These are phyloP conservation scores for Neofelis nebulosa DNA, from an alignment of 2,113 vertebrate genomes.

Conservation along the genomic window DNA sequence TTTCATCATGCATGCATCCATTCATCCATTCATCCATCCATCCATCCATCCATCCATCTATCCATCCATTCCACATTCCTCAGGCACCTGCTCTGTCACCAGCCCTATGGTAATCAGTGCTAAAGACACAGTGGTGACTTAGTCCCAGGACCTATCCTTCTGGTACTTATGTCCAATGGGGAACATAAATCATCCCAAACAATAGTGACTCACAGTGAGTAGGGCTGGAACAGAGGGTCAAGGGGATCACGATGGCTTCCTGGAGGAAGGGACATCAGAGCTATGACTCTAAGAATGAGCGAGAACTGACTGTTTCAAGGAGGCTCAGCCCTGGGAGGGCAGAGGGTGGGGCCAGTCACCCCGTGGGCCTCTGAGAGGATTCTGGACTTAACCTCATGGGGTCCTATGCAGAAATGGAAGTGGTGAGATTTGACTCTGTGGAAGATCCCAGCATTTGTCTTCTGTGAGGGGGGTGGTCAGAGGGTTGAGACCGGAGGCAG, in stretches of 20 bases:
- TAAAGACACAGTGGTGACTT: neutral
- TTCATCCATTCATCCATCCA: no score
- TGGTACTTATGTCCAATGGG: neutral
- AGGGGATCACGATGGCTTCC: neutral
- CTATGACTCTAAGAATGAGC: neutral
- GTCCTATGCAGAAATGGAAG: neutral
- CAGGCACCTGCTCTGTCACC: neutral
- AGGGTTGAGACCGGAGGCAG: neutral
- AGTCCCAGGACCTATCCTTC: neutral
- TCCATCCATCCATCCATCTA: fast-evolving
- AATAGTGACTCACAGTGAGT: neutral
- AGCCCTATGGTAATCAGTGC: neutral
- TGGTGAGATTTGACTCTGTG: neutral
- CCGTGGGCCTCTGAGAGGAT: neutral
- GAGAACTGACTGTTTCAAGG: neutral
- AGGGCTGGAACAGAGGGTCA: neutral
- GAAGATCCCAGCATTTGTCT: neutral
- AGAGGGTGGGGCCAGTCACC: neutral
- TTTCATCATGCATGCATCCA: neutral
- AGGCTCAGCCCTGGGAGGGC: neutral
- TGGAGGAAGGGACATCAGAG: neutral
- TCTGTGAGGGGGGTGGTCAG: neutral
- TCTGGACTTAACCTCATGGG: neutral
- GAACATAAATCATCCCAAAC: neutral
- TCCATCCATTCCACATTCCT: neutral